Conservation (phyloP, 2,113 vertebrate species). For the Epinephelus lanceolatus region DNA sequence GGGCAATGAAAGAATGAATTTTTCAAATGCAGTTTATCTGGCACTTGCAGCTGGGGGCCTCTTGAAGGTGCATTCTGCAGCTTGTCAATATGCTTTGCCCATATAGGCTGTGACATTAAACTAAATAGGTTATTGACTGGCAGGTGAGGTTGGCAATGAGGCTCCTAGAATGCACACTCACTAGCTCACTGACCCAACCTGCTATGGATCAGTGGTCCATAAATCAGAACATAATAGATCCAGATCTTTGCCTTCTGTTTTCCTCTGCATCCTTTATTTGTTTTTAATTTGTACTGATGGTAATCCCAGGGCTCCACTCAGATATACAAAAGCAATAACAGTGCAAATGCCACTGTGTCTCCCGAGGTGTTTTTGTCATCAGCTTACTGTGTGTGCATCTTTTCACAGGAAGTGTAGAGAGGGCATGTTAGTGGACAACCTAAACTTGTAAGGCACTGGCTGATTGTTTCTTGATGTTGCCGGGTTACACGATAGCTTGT, state of each 20-base stretch:
- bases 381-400: conserved; percentile 1
- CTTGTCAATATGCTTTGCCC: conserved; percentile 91
- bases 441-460: conserved; percentile 4
- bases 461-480: conserved; percentile 24
- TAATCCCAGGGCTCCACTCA: conserved; percentile 87
- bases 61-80: conserved; percentile 83
- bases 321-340: conserved; percentile 77
- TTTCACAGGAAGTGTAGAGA: conserved; percentile 7
- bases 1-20: conserved; percentile 76
- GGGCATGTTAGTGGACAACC: conserved; percentile 32
- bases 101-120: conserved; percentile 90
- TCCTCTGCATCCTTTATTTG: conserved; percentile 89
- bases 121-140: conserved; percentile 99
- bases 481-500: no score
- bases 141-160: conserved; percentile 83
- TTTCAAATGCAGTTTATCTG: conserved; percentile 94
- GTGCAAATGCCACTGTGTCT: conserved; percentile 54
- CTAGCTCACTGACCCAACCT: conserved; percentile 82
- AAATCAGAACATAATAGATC: conserved; percentile 93
- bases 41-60: conserved; percentile 89
- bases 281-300: conserved; percentile 94
- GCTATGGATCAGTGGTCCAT: conserved; percentile 89
- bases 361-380: conserved; percentile 38
- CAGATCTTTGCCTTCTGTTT: conserved; percentile 85
- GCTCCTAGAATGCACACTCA: conserved; percentile 83